Base-by-base conservation (phyloP, 2,797 vertebrate species). In the Gambelia wislizenii region DNA sequence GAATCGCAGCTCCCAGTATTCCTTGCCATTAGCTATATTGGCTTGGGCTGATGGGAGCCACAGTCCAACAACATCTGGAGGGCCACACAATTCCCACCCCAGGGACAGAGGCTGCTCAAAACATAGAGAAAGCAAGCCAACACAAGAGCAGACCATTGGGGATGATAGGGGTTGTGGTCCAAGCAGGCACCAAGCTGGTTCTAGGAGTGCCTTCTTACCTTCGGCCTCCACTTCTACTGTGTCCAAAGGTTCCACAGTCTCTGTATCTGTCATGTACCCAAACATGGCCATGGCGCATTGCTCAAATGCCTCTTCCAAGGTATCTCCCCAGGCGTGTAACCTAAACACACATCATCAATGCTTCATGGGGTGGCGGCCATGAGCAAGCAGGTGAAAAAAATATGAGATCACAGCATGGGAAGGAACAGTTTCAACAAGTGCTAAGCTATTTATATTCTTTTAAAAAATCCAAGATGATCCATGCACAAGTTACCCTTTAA, bases 241-340 rank as follows among this genome's bases (percentile, higher is more conserved):
- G 16, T 98, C 98, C 36, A 96, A 90, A 0, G 99, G 99, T 44
- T 99, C 98, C 88, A 99, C 99, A 0, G 99, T 99, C 94, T 98
- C 98, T 0, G 97, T 99, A 42, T 99, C 99, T 0, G 99, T 99
- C 98, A 99, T 99, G 96, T 99, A 99, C 52, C 98, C 99, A 89
- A 99, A 99, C 99, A 99, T 99, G 84, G 98, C 98, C 99, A 99
- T 99, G 3, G 97, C 98, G 76, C 98, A 99, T 90, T 99, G 99
- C 91, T 99, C 99, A 92, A 99, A 99, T 0, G 98, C 98, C 94
- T 99, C 99, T 84, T 99, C 99, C 95, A 99, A 72, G 0, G 97
- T 97, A 9, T 97, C 96, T 9, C 99, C 99, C 99, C 99, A 99
- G 0, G 98, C 98, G n/a, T 99, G 99, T 30, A 99, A 97, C 96